phyloP scores from a whole-genome alignment of 2,888 invertebrate species.

The Aethes cnicana region DNA sequence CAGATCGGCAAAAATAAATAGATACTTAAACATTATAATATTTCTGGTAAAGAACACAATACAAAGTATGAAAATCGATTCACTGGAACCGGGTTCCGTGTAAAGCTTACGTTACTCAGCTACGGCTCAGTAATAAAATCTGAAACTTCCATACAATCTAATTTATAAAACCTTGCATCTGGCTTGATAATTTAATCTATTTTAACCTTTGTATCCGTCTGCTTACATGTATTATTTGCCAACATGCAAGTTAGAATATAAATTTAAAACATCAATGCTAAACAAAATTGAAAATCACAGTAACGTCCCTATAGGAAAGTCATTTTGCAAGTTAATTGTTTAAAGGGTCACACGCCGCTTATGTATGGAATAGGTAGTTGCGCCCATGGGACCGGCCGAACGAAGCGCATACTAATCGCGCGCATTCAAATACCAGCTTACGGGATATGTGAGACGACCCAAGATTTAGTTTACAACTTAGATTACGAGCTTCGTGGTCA shows the following conservation, averaged over 20 bases:
- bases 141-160: no score
- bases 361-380: constrained; percentile 62
- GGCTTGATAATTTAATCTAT: no score
- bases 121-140: no score
- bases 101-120: no score
- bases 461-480: constrained; percentile 81
- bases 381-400: constrained; percentile 69
- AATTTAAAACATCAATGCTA: background rate
- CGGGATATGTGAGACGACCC: constrained; percentile 76
- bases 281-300: background rate
- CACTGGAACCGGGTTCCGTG: no score
- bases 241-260: background rate
- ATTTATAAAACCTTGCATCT: no score
- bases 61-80: no score
- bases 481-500: constrained; percentile 75
- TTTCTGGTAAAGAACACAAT: no score
- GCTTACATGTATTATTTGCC: no score
- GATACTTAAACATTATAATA: no score
- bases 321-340: constrained; percentile 18
- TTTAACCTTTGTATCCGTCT: no score
- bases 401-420: constrained; percentile 79
- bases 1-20: no score
- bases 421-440: constrained; percentile 79
- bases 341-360: constrained; percentile 2
- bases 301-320: background rate